Conservation (phyloP, 2,113 vertebrate genomes). For the Pachyramphus minor region DNA sequence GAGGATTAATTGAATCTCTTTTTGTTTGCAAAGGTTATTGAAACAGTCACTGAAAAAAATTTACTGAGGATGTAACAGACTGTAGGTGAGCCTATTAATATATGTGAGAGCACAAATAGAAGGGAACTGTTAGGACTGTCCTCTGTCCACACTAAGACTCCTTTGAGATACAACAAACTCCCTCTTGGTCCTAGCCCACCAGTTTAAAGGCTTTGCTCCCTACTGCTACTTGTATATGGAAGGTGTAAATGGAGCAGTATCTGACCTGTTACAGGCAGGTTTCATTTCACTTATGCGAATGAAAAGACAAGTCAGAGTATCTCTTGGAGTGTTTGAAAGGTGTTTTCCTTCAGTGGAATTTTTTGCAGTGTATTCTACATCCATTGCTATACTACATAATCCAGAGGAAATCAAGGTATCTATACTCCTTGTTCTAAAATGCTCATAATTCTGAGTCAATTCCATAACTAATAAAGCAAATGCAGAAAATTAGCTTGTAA, state of each 20-base stretch:
- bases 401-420: not conserved
- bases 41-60: not conserved
- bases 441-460: not conserved
- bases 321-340: not conserved
- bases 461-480: not conserved
- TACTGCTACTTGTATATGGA: not conserved
- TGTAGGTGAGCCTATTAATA: not conserved
- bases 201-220: not conserved
- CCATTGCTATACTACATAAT: accelerated
- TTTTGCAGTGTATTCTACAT: not conserved
- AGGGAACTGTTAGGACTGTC: not conserved
- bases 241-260: not conserved
- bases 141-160: not conserved
- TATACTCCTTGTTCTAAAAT: not conserved
- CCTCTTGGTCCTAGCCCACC: not conserved
- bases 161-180: not conserved
- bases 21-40: not conserved
- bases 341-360: not conserved
- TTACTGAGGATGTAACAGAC: not conserved
- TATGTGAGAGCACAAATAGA: not conserved
- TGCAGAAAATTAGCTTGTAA: not conserved
- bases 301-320: not conserved
- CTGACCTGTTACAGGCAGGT: not conserved
- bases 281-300: not conserved
- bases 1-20: not conserved